Evolutionary conservation across 1,140 invertebrate genomes (phyloP), one percentile per base, ranked within the genome.

Genomic region (Geopemphigus sp.): DNA sequence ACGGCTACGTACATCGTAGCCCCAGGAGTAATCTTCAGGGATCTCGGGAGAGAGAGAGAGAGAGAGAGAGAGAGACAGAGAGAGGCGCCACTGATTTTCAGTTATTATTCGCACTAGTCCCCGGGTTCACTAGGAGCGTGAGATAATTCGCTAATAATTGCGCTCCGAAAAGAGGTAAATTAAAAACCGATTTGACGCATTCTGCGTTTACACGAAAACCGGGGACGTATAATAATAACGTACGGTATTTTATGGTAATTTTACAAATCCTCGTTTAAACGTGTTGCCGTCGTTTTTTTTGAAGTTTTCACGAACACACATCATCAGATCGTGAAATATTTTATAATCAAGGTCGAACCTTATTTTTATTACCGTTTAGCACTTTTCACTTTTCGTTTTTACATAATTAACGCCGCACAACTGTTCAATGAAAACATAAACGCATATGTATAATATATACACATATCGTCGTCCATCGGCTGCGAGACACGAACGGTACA

Each of bases 111-210:
- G 72, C 72, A 74, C 72, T 74, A 39, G 72, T 56, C 53, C n/a
- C n/a, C 54, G 54, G 29, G 72, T 76, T 76, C 56, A 76, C 32
- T 61, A 39, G 15, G 54, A 57, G 54, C 73, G 73, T 76, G 56
- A 76, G 73, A 76, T 76, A 76, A 76, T 76, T 56, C 73, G 47
- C 73, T 76, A 61, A 57, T 76, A 76, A 76, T 76, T 76, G 73
- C 39, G 47, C 57, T 59, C 8, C 24, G 17, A 53, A 24, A 47
- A 70, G 47, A 70, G 15, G 24, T 76, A 32, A 59, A 76, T 76
- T 76, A 76, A 76, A 76, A 61, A 76, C 73, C 26, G 39, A 76
- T 76, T 76, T 76, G 26, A 19, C 61, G 17, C 22, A 53, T 26
- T 53, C 26, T 15, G 15, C 47, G 53, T 70, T 68, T 47, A 68